These are phyloP conservation scores for Turdus rufiventris DNA, from an alignment of 2,113 vertebrate species.

Conservation along the genomic window DNA sequence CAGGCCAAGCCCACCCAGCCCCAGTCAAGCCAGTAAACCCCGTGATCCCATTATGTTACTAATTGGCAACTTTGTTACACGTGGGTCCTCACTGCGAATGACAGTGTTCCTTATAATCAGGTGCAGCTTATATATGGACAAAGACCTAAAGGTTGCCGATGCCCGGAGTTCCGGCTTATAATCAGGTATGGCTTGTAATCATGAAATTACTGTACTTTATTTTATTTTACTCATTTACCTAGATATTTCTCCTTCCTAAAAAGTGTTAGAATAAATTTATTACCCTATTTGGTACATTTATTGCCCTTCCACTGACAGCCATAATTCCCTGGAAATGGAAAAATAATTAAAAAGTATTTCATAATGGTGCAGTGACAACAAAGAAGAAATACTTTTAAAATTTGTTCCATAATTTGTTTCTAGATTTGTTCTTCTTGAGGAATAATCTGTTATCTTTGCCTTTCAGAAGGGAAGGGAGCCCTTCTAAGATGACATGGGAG, in stretches of 20 bases:
- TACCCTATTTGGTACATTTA: neutral
- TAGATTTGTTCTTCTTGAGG: neutral
- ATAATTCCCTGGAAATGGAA: neutral
- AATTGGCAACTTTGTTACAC: too few species aligned
- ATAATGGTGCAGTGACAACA: neutral
- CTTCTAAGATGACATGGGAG: neutral
- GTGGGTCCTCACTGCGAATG: too few species aligned
- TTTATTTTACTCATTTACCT: neutral
- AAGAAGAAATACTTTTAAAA: neutral
- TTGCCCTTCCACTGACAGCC: neutral
- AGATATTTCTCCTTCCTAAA: neutral
- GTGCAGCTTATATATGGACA: too few species aligned
- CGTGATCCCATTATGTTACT: too few species aligned
- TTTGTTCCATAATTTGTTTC: neutral
- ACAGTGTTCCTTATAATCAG: too few species aligned
- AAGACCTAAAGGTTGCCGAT: too few species aligned
- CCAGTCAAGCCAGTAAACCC: too few species aligned
- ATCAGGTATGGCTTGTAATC: too few species aligned
- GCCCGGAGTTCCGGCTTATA: too few species aligned
- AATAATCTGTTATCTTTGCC: neutral
- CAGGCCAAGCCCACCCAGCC: too few species aligned
- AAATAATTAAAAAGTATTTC: neutral
- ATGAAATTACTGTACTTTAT: too few species aligned
- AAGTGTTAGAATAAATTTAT: neutral
- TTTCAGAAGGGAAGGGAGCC: neutral